phyloP scores from a whole-genome alignment of 2,888 invertebrate genomes.

The Dicranocentrus wangi region DNA sequence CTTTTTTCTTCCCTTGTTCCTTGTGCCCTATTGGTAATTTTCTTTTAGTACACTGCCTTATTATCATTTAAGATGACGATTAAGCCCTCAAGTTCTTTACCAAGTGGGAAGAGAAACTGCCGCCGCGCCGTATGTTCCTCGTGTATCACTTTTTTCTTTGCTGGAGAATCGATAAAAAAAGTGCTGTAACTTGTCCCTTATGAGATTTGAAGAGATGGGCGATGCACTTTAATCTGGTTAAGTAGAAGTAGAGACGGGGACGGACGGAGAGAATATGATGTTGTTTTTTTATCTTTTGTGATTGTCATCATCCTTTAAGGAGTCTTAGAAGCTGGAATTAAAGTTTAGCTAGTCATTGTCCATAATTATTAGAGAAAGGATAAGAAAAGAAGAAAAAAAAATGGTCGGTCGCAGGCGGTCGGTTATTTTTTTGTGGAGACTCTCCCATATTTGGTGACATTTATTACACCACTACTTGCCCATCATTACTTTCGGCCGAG shows the following conservation, averaged over 20 bases:
- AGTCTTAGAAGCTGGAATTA: slow-evolving; percentile 33
- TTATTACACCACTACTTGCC: slow-evolving; percentile 25
- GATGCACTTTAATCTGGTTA: too few relatives aligned
- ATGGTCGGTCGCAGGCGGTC: slow-evolving; percentile 2
- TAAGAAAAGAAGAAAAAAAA: too few relatives aligned
- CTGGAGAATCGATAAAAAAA: slow-evolving; percentile 8
- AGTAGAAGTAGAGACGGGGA: too few relatives aligned
- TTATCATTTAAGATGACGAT: too few relatives aligned
- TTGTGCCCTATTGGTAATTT: too few relatives aligned
- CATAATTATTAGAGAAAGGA: slow-evolving; percentile 48
- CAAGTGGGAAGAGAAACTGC: not conserved
- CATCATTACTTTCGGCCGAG: not conserved
- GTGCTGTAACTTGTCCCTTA: too few relatives aligned
- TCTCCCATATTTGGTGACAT: slow-evolving; percentile 51
- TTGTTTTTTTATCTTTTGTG: not conserved
- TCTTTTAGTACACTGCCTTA: too few relatives aligned
- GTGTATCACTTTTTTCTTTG: too few relatives aligned
- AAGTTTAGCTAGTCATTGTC: slow-evolving; percentile 28
- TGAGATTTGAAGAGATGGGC: slow-evolving; percentile 42
- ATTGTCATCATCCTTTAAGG: too few relatives aligned
- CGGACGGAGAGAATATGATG: not conserved
- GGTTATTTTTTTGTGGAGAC: too few relatives aligned
- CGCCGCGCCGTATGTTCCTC: not conserved
- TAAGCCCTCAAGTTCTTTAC: slow-evolving; percentile 8
- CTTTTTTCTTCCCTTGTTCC: slow-evolving; percentile 2